phyloP scores from a whole-genome alignment of 2,888 invertebrate species.

The Drosophila neonasuta region DNA sequence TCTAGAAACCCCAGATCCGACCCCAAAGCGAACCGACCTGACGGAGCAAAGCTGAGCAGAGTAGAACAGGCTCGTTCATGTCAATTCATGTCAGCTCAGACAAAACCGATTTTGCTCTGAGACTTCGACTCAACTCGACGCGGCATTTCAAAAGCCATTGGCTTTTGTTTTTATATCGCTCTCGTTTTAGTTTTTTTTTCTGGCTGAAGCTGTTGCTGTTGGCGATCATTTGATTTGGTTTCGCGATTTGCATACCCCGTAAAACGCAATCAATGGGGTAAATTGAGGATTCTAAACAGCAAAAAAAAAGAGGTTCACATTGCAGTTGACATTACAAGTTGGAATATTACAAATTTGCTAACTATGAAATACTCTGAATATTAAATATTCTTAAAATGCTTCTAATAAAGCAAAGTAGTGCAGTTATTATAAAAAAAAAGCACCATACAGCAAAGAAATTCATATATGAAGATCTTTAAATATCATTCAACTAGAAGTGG shows the following conservation, averaged over 20 bases:
- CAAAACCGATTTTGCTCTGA: slow-evolving; percentile 46
- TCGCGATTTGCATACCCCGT: slow-evolving; percentile 33
- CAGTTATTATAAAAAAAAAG: too few species aligned
- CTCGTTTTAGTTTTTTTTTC: slow-evolving; percentile 9
- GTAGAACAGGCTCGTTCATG: slow-evolving; percentile 45
- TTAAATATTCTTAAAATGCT: too few species aligned
- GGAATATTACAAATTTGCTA: too few species aligned
- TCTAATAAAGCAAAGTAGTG: too few species aligned
- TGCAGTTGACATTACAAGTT: neutral
- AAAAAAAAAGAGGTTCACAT: neutral
- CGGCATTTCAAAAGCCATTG: slow-evolving; percentile 42
- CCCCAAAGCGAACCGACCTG: slow-evolving; percentile 28
- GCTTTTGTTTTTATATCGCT: slow-evolving; percentile 39
- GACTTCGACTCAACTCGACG: slow-evolving; percentile 17
- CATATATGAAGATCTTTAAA: too few species aligned
- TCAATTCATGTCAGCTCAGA: slow-evolving; percentile 60
- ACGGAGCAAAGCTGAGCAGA: neutral
- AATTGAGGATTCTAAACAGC: neutral
- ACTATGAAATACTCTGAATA: too few species aligned
- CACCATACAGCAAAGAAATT: too few species aligned
- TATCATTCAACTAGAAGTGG: too few species aligned
- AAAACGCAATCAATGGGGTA: neutral
- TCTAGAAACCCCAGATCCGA: slow-evolving; percentile 31
- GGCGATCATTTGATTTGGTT: slow-evolving; percentile 47
- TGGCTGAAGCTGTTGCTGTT: slow-evolving; percentile 12